phyloP scores from a whole-genome alignment of 2,797 vertebrate species.

The Apogon talboti region DNA sequence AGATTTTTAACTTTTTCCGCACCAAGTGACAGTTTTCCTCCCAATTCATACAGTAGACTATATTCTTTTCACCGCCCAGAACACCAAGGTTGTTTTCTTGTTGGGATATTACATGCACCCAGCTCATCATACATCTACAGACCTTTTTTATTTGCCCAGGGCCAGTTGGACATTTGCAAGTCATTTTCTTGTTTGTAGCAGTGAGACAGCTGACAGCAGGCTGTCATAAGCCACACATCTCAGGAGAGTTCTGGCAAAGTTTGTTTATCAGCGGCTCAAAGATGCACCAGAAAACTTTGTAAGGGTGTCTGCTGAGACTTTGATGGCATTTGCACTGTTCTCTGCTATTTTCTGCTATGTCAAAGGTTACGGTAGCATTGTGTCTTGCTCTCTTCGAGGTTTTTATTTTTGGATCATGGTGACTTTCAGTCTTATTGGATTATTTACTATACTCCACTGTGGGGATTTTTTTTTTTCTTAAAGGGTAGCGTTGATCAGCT shows the following conservation, averaged over 20 bases:
- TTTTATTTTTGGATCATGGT: constrained; percentile 5
- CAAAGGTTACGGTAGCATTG: constrained; percentile 17
- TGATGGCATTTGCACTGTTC: constrained; percentile 12
- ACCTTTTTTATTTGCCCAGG: constrained; percentile 35
- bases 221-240: constrained; percentile 54
- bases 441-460: constrained; percentile 1
- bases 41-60: background rate
- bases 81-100: background rate
- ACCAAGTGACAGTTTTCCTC: background rate
- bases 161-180: constrained; percentile 54
- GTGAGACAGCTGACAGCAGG: constrained; percentile 48
- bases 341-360: constrained; percentile 42
- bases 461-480: constrained; percentile 7
- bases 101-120: background rate
- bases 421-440: constrained; percentile 10
- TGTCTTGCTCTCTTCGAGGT: constrained; percentile 13
- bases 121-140: constrained; percentile 8
- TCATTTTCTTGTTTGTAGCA: constrained; percentile 20
- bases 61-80: too few species aligned
- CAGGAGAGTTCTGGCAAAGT: constrained; percentile 37
- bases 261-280: constrained; percentile 39
- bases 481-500: background rate
- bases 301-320: constrained; percentile 36
- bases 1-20: too few species aligned
- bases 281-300: constrained; percentile 32